These are phyloP conservation scores for Tanytarsus gracilentus DNA, from an alignment of 2,888 invertebrate genomes.

Conservation along the genomic window DNA sequence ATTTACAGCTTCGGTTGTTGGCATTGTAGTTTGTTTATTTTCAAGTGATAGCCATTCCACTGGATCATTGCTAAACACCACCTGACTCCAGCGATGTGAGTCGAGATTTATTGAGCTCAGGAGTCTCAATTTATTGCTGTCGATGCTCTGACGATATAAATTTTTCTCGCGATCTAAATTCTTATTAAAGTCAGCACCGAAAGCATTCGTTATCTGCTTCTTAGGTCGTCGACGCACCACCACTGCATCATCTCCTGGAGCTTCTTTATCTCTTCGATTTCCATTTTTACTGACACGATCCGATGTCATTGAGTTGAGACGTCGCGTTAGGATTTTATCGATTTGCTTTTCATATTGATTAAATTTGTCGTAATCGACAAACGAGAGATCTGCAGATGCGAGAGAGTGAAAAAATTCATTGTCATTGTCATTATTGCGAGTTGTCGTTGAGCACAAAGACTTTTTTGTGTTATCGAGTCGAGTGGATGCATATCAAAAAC, in stretches of 20 bases:
- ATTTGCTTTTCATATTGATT: conserved; percentile 44
- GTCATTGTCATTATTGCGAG: no score
- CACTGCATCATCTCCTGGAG: not conserved
- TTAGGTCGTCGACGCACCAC: conserved; percentile 8
- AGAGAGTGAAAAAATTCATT: no score
- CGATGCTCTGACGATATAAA: conserved; percentile 42
- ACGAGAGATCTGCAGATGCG: conserved; percentile 43
- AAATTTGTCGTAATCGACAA: conserved; percentile 49
- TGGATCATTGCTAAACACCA: conserved; percentile 13
- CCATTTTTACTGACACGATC: not conserved
- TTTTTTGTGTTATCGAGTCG: no score
- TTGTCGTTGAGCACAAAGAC: no score
- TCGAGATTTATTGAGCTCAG: conserved; percentile 39
- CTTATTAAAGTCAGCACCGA: conserved; percentile 34
- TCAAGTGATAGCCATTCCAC: conserved; percentile 21
- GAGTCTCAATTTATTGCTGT: conserved; percentile 39
- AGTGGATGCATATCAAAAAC: no score
- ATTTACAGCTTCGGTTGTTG: conserved; percentile 21
- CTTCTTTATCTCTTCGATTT: not conserved
- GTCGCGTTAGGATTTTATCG: conserved; percentile 37
- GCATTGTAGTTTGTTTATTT: no score
- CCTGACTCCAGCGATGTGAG: conserved; percentile 34
- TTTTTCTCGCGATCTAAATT: conserved; percentile 40
- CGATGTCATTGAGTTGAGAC: conserved; percentile 23
- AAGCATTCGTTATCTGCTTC: not conserved